Conservation (phyloP, 1,140 invertebrate genomes). For the Dendrolimus punctatus region DNA sequence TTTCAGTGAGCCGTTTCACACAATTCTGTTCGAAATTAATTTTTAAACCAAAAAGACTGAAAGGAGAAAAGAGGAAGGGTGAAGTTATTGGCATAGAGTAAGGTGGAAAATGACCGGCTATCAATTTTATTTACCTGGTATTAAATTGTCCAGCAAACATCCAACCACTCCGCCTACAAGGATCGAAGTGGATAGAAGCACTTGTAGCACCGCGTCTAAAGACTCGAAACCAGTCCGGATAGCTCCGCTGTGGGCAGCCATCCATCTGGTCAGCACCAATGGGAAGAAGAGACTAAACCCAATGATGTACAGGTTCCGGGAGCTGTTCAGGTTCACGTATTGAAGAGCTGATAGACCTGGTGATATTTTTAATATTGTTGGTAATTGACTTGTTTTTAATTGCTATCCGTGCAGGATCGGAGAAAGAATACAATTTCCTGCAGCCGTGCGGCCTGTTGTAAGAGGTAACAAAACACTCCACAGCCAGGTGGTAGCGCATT, state of each 20-base stretch:
- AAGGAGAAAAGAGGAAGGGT: too few species aligned
- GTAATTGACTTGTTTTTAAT: too few species aligned
- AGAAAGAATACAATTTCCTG: too few species aligned
- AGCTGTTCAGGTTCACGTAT: conserved; percentile 86
- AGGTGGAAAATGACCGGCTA: too few species aligned
- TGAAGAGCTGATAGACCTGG: conserved; percentile 85
- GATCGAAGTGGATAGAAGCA: conserved; percentile 88
- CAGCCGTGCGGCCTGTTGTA: too few species aligned
- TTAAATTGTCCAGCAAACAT: conserved; percentile 87
- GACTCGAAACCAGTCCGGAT: conserved; percentile 81
- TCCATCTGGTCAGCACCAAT: conserved; percentile 85
- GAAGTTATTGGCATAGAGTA: too few species aligned
- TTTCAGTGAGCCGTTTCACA: too few species aligned
- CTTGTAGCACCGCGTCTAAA: conserved; percentile 82
- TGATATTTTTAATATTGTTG: neutral
- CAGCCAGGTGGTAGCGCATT: too few species aligned
- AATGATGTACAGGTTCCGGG: conserved; percentile 90
- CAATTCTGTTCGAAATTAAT: too few species aligned
- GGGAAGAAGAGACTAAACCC: conserved; percentile 91
- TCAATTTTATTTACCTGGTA: conserved; percentile 78
- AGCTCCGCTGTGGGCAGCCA: conserved; percentile 76
- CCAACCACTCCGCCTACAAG: conserved; percentile 86
- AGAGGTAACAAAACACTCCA: too few species aligned
- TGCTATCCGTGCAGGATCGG: too few species aligned
- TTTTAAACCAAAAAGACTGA: too few species aligned